These are phyloP conservation scores for Melanargia galathea DNA, from an alignment of 2,888 invertebrate genomes.

Conservation along the genomic window DNA sequence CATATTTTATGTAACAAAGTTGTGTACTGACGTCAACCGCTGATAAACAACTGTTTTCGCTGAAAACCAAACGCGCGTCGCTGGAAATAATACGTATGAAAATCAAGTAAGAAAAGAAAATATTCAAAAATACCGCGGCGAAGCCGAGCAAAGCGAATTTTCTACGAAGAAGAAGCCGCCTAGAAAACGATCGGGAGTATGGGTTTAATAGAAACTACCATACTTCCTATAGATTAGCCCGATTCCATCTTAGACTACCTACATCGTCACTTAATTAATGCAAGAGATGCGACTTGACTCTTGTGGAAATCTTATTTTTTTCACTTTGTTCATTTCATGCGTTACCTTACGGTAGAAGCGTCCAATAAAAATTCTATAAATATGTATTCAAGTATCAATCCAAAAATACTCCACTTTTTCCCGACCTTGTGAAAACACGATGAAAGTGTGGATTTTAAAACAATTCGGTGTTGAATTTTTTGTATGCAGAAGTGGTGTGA, in stretches of 20 bases:
- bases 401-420: background rate
- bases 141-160: too few species aligned
- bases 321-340: background rate
- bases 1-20: background rate
- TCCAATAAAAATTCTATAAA: background rate
- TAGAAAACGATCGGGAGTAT: too few species aligned
- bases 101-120: too few species aligned
- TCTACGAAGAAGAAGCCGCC: too few species aligned
- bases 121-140: too few species aligned
- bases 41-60: background rate
- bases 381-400: slow-evolving; percentile 1
- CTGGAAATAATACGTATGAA: too few species aligned
- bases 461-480: background rate
- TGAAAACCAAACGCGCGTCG: too few species aligned
- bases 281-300: too few species aligned
- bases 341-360: background rate
- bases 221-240: too few species aligned
- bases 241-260: too few species aligned
- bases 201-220: too few species aligned
- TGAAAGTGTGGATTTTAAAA: slow-evolving; percentile 15
- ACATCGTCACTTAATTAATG: too few species aligned
- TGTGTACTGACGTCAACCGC: background rate
- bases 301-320: background rate
- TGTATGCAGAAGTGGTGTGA: slow-evolving; percentile 16
- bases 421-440: slow-evolving; percentile 13